Evolutionary conservation across 1,140 invertebrate species (phyloP).

Genomic region (Frieseomelitta varia): DNA sequence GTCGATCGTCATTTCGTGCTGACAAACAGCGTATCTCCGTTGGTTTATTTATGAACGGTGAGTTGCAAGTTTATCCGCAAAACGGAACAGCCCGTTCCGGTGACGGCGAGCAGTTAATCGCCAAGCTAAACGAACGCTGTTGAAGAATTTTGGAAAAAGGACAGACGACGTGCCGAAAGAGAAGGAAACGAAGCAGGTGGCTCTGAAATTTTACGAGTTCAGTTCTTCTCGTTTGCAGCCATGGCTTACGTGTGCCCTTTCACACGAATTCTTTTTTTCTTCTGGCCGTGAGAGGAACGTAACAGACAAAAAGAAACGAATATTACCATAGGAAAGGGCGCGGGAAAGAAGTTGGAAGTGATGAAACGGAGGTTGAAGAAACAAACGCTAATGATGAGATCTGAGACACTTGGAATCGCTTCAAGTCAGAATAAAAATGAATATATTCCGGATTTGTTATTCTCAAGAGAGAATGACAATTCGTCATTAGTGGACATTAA

Average conservation of each 20-base stretch:
- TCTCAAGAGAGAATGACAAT: too few species aligned
- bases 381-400: background rate
- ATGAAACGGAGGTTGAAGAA: background rate
- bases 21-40: slow-evolving; percentile 15
- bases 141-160: background rate
- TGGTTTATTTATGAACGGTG: slow-evolving; percentile 55
- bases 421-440: too few species aligned
- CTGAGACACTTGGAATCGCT: too few species aligned
- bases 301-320: background rate
- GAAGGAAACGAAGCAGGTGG: slow-evolving; percentile 25
- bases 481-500: too few species aligned
- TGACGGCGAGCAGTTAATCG: background rate
- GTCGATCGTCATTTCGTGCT: slow-evolving; percentile 42
- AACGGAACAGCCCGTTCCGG: background rate
- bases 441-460: too few species aligned
- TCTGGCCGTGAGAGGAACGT: too few species aligned
- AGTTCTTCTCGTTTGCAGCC: slow-evolving; percentile 33
- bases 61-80: background rate
- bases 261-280: too few species aligned
- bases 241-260: background rate
- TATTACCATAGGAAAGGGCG: background rate
- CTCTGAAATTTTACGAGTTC: slow-evolving; percentile 29
- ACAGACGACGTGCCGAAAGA: background rate
- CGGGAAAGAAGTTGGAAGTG: background rate
- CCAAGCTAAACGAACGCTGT: background rate